Base-by-base conservation (phyloP, 1,140 invertebrate genomes). In the Leptopilina clavipes region DNA sequence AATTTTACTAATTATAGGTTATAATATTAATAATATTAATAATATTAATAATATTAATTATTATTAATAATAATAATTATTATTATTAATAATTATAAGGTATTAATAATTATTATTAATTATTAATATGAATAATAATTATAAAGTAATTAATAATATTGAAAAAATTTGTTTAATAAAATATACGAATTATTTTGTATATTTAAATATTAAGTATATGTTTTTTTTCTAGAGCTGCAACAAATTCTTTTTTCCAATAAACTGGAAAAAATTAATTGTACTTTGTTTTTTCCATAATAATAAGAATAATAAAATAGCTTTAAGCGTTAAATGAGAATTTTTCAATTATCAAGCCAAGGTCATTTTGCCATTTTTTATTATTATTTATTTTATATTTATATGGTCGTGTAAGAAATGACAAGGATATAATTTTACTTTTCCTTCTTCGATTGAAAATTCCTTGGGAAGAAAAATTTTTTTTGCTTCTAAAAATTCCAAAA, bases 281-380 rank as follows among this genome's bases (percentile, higher is more conserved):
- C 22, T 31, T 31, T 31, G 59, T 31, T 7, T 12, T n/a, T 65
- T 7, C 22, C 3, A 40, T 22, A 31, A 31, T 31, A 65, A 31
- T n/a, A 25, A 59, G 11, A 31, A 65, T 31, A 65, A 65, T 65
- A 22, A 25, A 59, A 65, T 65, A 31, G 22, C 59, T 65, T 22
- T 14, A 12, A 65, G 56, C 56, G 25, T 65, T 65, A 31, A 65
- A n/a, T 14, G 59, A 25, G 59, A 65, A 65, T 65, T 31, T 59
- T 52, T 65, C 14, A 22, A 65, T 31, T n/a, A 65, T 65, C 22
- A n/a, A n/a, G 22, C 22, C 22, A 25, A 65, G 59, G 59, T 65
- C 25, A 31, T 40, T n/a, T 37, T 22, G 22, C 59, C 11, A 65
- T 65, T 65, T 65, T 65, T 59, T 10, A 22, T 25, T 22, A 25